These are phyloP conservation scores for Pachycephala philippinensis DNA, from an alignment of 2,113 vertebrate genomes.

Conservation along the genomic window DNA sequence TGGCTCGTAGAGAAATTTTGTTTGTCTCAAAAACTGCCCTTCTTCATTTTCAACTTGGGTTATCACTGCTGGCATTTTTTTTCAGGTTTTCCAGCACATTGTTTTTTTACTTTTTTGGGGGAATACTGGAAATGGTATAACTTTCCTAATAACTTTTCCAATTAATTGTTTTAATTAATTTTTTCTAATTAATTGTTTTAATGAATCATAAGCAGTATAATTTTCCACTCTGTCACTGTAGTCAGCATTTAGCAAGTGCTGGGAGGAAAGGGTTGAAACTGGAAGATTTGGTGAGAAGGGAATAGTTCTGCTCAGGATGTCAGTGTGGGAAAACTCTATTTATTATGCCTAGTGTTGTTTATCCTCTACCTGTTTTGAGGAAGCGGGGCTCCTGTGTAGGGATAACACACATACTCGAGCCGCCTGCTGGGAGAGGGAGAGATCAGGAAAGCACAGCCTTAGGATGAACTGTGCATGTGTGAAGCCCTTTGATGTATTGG, in stretches of 20 bases:
- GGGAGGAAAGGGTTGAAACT: not conserved
- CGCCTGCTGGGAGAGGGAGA: not conserved
- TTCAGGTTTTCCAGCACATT: not conserved
- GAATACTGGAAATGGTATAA: not conserved
- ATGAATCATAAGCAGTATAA: not conserved
- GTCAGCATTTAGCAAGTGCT: not conserved
- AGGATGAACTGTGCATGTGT: not conserved
- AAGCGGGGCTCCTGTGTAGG: not conserved
- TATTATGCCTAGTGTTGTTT: not conserved
- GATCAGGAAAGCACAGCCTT: not conserved
- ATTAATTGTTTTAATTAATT: not conserved
- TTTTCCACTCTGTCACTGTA: not conserved
- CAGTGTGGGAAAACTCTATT: not conserved
- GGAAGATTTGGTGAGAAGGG: not conserved
- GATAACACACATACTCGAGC: not conserved
- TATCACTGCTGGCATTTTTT: not conserved
- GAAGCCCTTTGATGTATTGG: not conserved
- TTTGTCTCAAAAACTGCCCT: not conserved
- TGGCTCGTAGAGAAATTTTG: not conserved
- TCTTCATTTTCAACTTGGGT: not conserved
- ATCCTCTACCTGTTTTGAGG: not conserved
- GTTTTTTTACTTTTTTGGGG: not conserved
- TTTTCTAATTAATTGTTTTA: not conserved
- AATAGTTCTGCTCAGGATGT: not conserved
- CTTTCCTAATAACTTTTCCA: not conserved